Base-by-base conservation (phyloP, 2,113 vertebrate species). In the Mola mola region DNA sequence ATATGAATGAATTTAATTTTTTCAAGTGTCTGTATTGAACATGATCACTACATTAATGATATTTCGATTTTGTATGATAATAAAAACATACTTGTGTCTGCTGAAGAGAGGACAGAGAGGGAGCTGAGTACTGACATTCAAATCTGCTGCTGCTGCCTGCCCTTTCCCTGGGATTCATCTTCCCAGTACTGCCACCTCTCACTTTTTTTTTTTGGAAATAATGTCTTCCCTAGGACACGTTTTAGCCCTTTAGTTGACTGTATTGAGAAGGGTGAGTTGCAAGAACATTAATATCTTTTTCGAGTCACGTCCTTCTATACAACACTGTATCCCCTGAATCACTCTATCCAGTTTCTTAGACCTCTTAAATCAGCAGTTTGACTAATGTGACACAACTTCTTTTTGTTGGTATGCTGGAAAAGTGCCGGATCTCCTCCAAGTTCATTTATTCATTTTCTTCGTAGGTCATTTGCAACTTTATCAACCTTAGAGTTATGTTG, bases 211-310 rank as follows among this genome's bases (percentile, higher is more conserved):
- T 70, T 31, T 42, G 24, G 33, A 50, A 76, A 58, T 52, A 46
- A 62, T 64, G 11, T 1, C 1, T 47, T 84, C 80, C 78, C 68
- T 40, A 42, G 78, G 61, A 56, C 57, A 55, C 57, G 34, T 70
- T 65, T 80, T 42, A 69, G 55, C 53, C 63, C 59, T 15, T n/a
- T n/a, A n/a, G 37, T 25, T 56, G 31, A 47, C 51, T 50, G 6
- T 38, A 40, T 61, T 38, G 4, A 15, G 60, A 44, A 43, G 49
- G 62, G 55, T 49, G 60, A 42, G 61, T 62, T 75, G 51, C 24
- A 21, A 29, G 50, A 53, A 55, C 65, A 53, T 44, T 4, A 16
- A 50, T 36, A 58, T 63, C 5, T 62, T 34, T 53, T 37, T 36
- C 5, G 8, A 20, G 7, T 0, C 20, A 29, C 40, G 19, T 20